Evolutionary conservation across 2,113 vertebrate genomes (phyloP).

Genomic region (Chiloscyllium plagiosum): DNA sequence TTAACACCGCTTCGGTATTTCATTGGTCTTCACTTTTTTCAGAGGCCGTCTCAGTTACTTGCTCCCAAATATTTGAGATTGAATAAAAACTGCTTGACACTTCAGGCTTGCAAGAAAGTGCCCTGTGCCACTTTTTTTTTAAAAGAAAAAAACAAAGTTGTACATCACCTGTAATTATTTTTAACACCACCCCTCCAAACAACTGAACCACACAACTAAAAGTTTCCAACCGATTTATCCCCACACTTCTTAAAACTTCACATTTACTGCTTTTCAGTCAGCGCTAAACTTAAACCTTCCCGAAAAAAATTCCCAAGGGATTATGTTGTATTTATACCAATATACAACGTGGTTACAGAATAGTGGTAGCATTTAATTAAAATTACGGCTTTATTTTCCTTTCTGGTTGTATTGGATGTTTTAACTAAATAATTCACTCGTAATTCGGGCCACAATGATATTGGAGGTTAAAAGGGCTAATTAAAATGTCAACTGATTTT

Average conservation of each 20-base stretch:
- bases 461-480: neutral
- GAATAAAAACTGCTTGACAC: neutral
- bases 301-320: neutral
- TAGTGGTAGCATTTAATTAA: conserved; percentile 16
- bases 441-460: neutral
- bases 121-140: neutral
- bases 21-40: neutral
- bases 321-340: neutral
- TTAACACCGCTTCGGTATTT: neutral
- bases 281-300: neutral
- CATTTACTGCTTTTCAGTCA: neutral
- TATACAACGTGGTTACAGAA: neutral
- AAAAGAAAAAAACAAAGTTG: no score
- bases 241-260: neutral
- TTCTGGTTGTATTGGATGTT: neutral
- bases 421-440: neutral
- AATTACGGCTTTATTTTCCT: neutral
- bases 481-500: neutral
- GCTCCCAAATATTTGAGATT: neutral
- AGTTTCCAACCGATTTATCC: neutral
- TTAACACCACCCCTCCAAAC: neutral
- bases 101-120: neutral
- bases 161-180: neutral
- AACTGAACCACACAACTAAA: neutral
- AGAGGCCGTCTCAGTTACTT: neutral